phyloP scores from a whole-genome alignment of 2,888 invertebrate genomes.

The Fragum sueziense region DNA sequence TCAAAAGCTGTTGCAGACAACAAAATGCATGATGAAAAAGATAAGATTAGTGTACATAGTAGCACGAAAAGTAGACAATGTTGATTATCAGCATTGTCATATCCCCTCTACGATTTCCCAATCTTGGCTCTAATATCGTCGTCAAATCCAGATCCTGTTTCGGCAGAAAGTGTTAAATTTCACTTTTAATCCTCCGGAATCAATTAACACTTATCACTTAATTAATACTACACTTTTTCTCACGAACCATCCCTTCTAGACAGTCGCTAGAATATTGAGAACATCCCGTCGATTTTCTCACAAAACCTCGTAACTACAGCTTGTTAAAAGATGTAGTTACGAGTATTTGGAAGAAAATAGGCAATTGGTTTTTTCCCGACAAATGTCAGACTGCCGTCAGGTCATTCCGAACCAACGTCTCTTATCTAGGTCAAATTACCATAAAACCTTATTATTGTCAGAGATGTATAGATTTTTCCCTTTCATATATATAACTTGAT shows the following conservation, averaged over 20 bases:
- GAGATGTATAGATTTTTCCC: conserved; percentile 13
- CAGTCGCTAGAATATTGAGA: background rate
- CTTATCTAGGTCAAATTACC: conserved; percentile 21
- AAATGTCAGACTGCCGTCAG: background rate
- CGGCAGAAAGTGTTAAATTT: too few species aligned
- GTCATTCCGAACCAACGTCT: conserved; percentile 13
- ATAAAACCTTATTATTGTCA: conserved; percentile 13
- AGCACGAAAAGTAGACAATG: background rate
- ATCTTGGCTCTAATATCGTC: too few species aligned
- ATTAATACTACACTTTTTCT: background rate
- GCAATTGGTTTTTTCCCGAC: background rate
- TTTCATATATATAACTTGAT: conserved; percentile 16
- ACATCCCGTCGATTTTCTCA: too few species aligned
- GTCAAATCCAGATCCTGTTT: too few species aligned
- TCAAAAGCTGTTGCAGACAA: background rate
- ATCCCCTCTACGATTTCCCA: background rate
- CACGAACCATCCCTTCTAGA: background rate
- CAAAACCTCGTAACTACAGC: too few species aligned
- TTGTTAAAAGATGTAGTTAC: too few species aligned
- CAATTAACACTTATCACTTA: background rate
- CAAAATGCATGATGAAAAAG: background rate
- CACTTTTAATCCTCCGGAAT: background rate
- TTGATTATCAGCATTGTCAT: background rate
- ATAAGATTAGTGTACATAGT: background rate
- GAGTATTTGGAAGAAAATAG: too few species aligned